These are phyloP conservation scores for Drosophila multiciliata DNA, from an alignment of 2,888 invertebrate genomes.

Conservation along the genomic window DNA sequence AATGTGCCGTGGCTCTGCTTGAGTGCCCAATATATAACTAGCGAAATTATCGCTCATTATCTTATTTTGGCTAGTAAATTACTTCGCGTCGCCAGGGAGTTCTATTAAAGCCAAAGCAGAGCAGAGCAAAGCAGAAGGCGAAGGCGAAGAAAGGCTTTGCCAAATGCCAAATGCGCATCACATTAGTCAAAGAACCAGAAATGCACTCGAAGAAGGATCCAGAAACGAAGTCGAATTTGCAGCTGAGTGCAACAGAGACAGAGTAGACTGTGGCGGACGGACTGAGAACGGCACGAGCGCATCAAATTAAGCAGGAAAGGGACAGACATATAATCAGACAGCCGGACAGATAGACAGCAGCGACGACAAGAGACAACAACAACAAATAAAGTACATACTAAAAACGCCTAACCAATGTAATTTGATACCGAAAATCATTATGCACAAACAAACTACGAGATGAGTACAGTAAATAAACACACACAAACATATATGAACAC, in stretches of 20 bases:
- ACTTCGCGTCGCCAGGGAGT: conserved; percentile 64
- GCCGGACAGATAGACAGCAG: conserved; percentile 23
- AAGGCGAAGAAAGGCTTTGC: conserved; percentile 18
- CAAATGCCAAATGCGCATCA: conserved; percentile 20
- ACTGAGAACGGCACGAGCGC: conserved; percentile 72
- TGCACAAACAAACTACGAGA: conserved; percentile 59
- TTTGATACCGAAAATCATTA: conserved; percentile 81
- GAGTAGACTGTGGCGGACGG: conserved; percentile 32
- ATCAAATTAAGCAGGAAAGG: conserved; percentile 71
- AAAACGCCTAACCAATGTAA: conserved; percentile 77
- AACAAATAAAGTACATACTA: conserved; percentile 78
- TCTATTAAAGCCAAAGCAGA: conserved; percentile 63
- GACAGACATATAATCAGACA: conserved; percentile 42
- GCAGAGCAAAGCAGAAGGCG: conserved; percentile 36
- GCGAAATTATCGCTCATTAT: conserved; percentile 71
- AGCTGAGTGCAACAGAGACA: conserved; percentile 20
- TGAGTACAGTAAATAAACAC: conserved; percentile 2
- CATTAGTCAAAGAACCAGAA: conserved; percentile 43
- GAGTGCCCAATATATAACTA: conserved; percentile 40
- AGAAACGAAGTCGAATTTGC: conserved; percentile 4
- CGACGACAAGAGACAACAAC: conserved; percentile 35
- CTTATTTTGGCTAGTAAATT: conserved; percentile 68
- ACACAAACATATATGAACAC: neutral
- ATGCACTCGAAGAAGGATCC: neutral
- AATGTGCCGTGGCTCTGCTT: conserved; percentile 12